Conservation (phyloP, 2,797 vertebrate genomes). For the Luscinia megarhynchos region DNA sequence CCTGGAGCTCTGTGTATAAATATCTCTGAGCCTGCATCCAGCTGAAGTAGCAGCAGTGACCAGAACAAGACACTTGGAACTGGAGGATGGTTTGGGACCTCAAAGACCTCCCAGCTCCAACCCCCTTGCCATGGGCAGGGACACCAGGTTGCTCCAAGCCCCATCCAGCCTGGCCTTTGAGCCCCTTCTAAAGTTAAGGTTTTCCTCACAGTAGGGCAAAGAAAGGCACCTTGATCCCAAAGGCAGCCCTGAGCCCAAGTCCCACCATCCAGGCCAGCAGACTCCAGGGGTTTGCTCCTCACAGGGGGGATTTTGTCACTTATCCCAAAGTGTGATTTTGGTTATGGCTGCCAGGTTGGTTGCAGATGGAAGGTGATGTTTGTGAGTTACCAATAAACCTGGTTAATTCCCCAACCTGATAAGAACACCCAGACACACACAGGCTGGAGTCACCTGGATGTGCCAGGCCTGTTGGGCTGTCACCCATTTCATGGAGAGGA, state of each 20-base stretch:
- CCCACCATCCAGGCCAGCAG: not conserved
- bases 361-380: not conserved
- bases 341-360: accelerated
- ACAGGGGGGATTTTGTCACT: not conserved
- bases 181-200: not conserved
- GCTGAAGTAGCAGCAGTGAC: accelerated
- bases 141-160: not conserved
- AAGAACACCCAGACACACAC: accelerated
- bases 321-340: accelerated
- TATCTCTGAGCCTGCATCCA: not conserved
- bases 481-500: accelerated
- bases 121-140: not conserved
- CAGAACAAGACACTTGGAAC: accelerated
- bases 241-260: not conserved
- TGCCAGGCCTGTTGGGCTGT: not conserved
- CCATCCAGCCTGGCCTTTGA: not conserved
- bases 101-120: accelerated
- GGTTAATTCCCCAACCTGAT: not conserved
- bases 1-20: not conserved
- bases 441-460: accelerated
- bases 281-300: not conserved
- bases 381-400: not conserved
- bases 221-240: not conserved
- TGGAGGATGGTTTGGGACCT: accelerated
- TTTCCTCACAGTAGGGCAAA: not conserved